A percentile compares a stretch with the other conserved stretches of the same genome.
Evolutionary conservation across 2,888 invertebrate genomes (phyloP).

Genomic region (Drosophila pseudotalamancana): DNA sequence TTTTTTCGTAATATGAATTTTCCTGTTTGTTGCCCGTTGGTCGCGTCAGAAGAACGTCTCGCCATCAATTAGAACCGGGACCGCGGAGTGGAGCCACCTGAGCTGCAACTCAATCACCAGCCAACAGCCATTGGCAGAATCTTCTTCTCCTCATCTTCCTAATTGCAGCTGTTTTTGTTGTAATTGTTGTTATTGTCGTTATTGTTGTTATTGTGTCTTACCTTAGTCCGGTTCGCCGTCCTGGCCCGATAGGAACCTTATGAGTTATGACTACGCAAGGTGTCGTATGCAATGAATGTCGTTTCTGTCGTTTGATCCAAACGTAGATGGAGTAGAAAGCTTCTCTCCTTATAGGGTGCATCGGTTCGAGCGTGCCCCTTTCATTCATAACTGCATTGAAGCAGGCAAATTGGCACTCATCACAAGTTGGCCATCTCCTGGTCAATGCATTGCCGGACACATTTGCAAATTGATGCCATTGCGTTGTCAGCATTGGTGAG

Average conservation of each 20-base stretch:
- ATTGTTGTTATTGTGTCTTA: too few species aligned
- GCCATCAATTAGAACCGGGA: conserved; percentile 64
- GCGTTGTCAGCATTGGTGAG: conserved; percentile 45
- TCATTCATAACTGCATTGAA: conserved; percentile 25
- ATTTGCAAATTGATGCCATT: conserved; percentile 43
- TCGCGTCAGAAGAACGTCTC: conserved; percentile 54
- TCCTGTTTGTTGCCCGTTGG: conserved; percentile 64
- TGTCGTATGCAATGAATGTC: conserved; percentile 38
- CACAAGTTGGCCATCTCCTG: conserved; percentile 22
- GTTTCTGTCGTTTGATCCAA: conserved; percentile 28
- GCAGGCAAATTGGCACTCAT: conserved; percentile 60
- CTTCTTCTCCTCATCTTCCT: conserved; percentile 56
- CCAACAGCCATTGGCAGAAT: conserved; percentile 61
- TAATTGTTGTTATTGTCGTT: too few species aligned
- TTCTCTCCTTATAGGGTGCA: conserved; percentile 34
- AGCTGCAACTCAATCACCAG: conserved; percentile 74
- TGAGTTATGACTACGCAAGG: conserved; percentile 57
- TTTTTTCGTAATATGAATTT: conserved; percentile 78
- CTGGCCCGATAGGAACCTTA: conserved; percentile 30
- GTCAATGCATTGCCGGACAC: conserved; percentile 44
- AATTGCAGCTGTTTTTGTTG: conserved; percentile 65
- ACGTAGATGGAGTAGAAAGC: conserved; percentile 54
- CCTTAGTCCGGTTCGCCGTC: conserved; percentile 26
- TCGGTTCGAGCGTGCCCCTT: conserved; percentile 18
- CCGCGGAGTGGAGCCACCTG: conserved; percentile 51